These are phyloP conservation scores for Schlechtendalia chinensis DNA, from an alignment of 1,140 invertebrate genomes.

Conservation along the genomic window DNA sequence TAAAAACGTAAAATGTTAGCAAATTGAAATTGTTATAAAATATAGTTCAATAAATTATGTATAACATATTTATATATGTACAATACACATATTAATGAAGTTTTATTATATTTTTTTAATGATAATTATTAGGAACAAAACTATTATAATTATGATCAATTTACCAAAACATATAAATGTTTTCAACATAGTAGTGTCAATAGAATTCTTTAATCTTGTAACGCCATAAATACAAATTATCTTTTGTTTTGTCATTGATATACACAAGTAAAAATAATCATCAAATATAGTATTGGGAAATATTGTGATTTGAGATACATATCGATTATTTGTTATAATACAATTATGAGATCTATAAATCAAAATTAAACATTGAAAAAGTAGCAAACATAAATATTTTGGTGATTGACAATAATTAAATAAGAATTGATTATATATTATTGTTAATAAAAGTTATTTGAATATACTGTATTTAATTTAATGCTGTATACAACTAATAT, in stretches of 20 bases:
- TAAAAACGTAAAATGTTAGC: not conserved
- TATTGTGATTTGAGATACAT: slow-evolving; percentile 30
- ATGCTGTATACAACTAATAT: too few relatives aligned
- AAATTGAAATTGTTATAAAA: not conserved
- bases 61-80: too few relatives aligned
- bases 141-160: not conserved
- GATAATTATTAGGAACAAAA: slow-evolving; percentile 5
- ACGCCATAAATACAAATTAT: slow-evolving; percentile 34
- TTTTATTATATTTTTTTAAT: slow-evolving; percentile 13
- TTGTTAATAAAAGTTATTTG: not conserved
- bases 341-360: slow-evolving; percentile 30
- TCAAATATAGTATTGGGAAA: not conserved
- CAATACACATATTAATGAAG: not conserved
- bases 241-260: slow-evolving; percentile 3
- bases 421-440: not conserved
- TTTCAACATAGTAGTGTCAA: not conserved
- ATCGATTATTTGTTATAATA: not conserved
- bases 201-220: not conserved
- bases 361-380: not conserved
- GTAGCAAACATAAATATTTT: too few relatives aligned
- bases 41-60: not conserved
- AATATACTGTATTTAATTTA: too few relatives aligned
- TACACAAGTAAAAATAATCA: slow-evolving; percentile 31
- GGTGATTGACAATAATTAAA: not conserved
- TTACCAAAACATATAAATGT: not conserved